Evolutionary conservation across 1,140 invertebrate species (phyloP), one percentile per base, ranked within the genome.

Genomic region (Nixonia krombeini): DNA sequence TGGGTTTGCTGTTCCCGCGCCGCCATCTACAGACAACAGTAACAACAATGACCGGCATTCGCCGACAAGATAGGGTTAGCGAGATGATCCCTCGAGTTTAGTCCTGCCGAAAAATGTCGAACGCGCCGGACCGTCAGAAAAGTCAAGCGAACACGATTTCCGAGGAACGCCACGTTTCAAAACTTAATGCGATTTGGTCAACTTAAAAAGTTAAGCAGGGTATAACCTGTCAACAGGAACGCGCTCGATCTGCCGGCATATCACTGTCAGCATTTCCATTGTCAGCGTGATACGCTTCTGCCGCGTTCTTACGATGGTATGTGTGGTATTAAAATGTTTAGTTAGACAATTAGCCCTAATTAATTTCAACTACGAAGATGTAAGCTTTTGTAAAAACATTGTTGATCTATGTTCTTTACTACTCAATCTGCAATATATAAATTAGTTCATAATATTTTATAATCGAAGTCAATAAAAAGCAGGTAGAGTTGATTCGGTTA

Each of bases 121-220:
- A n/a, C n/a, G n/a, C n/a, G n/a, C n/a, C n/a, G 12, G 5, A 4
- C 31, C 38, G 31, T 1, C 9, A 55, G 23, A 61, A 50, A 67
- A 63, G 52, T 67, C 49, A 18, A 38, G 29, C 26, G 17, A 28
- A 10, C 21, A 55, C 40, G 52, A 35, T 51, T 26, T 46, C 4
- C 15, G 13, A 29, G n/a, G n/a, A n/a, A n/a, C n/a, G n/a, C n/a
- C n/a, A n/a, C n/a, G n/a, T n/a, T n/a, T 13, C 31, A 21, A 23
- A 28, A 52, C 41, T 29, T 67, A 72, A 67, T 67, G 46, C 64
- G 69, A 68, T 72, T 68, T 64, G 46, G 16, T 18, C 35, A 67
- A 68, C 59, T 69, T 72, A 65, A 64, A 72, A 72, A 68, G 65
- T 72, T 65, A 65, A 64, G 52, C 70, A 59, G 56, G 35, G 10